Percentiles rank a stretch among this genome's conserved stretches.
Evolutionary conservation across 2,888 invertebrate species (phyloP).

Genomic region (Stenurella melanura): DNA sequence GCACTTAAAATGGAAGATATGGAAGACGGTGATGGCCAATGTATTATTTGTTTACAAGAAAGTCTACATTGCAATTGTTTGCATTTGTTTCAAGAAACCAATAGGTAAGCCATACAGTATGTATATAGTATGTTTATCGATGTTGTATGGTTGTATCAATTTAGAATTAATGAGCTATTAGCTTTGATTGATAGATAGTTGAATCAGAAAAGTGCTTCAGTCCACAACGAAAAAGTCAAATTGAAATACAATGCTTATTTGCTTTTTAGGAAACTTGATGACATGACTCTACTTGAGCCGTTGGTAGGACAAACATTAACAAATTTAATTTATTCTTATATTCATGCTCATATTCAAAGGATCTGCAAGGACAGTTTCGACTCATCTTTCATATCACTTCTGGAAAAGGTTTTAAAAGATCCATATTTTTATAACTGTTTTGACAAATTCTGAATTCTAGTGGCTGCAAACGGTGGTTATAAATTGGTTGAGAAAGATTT

Average conservation of each 20-base stretch:
- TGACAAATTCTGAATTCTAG: slow-evolving; percentile 70
- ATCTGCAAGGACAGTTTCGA: slow-evolving; percentile 92
- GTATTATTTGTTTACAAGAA: slow-evolving; percentile 84
- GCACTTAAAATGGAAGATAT: slow-evolving; percentile 77
- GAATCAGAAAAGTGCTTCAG: too few species aligned
- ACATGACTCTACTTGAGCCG: slow-evolving; percentile 87
- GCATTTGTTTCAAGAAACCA: slow-evolving; percentile 85
- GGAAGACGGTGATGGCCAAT: slow-evolving; percentile 74
- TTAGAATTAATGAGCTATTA: too few species aligned
- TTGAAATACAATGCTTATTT: neutral
- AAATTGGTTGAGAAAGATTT: slow-evolving; percentile 90
- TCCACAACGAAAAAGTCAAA: too few species aligned
- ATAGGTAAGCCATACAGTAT: slow-evolving; percentile 73
- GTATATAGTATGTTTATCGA: too few species aligned
- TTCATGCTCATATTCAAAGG: slow-evolving; percentile 88
- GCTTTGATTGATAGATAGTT: too few species aligned
- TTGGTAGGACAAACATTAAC: slow-evolving; percentile 90
- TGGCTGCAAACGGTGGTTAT: slow-evolving; percentile 92
- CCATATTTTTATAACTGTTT: neutral
- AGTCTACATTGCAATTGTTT: slow-evolving; percentile 76
- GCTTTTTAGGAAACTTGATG: slow-evolving; percentile 77
- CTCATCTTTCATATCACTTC: slow-evolving; percentile 83
- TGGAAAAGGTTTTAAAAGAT: slow-evolving; percentile 80
- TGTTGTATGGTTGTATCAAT: too few species aligned
- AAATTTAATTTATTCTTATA: slow-evolving; percentile 87